Evolutionary conservation across 2,113 vertebrate species (phyloP).

Genomic region (Callopanchax toddi): DNA sequence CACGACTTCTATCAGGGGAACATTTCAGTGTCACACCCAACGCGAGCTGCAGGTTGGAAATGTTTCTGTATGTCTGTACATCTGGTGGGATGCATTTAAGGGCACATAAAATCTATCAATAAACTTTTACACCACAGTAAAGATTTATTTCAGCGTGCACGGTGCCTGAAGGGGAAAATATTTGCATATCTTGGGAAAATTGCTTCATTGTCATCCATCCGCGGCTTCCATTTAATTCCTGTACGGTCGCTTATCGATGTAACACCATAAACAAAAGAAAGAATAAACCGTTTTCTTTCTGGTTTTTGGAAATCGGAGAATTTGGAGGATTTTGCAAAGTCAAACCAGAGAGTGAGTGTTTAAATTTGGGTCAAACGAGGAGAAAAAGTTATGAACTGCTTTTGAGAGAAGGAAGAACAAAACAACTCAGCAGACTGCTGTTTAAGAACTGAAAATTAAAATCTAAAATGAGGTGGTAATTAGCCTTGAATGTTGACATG

Average conservation of each 20-base stretch:
- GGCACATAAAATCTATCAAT: slow-evolving; percentile 16
- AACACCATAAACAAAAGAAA: background rate
- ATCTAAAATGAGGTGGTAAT: too few species aligned
- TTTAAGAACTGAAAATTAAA: too few species aligned
- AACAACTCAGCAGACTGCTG: too few species aligned
- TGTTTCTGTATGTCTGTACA: background rate
- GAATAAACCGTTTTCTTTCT: background rate
- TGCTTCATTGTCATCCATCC: background rate
- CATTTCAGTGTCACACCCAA: background rate
- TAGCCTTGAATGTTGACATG: too few species aligned
- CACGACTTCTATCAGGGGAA: too few species aligned
- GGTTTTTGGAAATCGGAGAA: background rate
- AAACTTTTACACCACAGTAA: slow-evolving; percentile 26
- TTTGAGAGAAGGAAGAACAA: too few species aligned
- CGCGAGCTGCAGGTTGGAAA: background rate
- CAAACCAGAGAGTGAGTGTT: background rate
- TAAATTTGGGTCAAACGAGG: too few species aligned
- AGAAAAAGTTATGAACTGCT: too few species aligned
- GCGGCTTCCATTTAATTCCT: slow-evolving; percentile 1
- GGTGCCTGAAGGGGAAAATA: slow-evolving; percentile 5
- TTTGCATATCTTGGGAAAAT: slow-evolving; percentile 30
- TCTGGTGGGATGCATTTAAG: background rate
- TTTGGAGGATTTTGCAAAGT: background rate
- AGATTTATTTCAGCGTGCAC: slow-evolving; percentile 27
- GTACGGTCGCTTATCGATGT: slow-evolving; percentile 5